These are phyloP conservation scores for Morelia viridis DNA, from an alignment of 2,797 vertebrate species.

Conservation along the genomic window DNA sequence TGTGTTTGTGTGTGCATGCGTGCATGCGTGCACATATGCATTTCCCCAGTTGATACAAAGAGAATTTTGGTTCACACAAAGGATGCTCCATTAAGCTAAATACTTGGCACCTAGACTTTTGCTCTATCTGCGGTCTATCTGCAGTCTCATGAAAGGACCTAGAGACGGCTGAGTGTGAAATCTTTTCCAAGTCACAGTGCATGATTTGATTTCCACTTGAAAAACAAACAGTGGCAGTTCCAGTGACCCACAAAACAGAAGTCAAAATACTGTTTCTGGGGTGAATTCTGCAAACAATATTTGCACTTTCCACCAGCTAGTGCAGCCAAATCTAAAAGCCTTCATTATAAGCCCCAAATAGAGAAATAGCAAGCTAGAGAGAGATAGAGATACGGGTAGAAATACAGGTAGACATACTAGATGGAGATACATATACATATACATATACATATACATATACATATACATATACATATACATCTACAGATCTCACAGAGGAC, in stretches of 20 bases:
- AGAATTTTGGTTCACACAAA: neutral
- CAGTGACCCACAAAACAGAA: neutral
- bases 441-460: neutral
- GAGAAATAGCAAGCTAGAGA: too few relatives aligned
- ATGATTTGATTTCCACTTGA: neutral
- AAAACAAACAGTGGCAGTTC: neutral
- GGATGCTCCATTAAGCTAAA: neutral
- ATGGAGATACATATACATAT: too few relatives aligned
- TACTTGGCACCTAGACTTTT: slow-evolving; percentile 14
- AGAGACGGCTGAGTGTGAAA: neutral
- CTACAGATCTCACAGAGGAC: neutral
- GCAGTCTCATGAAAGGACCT: neutral
- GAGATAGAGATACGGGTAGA: too few relatives aligned
- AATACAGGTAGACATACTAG: too few relatives aligned
- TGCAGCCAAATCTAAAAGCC: neutral
- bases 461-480: too few relatives aligned
- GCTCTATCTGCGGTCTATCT: neutral
- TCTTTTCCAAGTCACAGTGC: neutral
- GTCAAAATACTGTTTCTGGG: neutral
- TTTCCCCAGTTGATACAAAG: neutral
- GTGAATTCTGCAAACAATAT: neutral
- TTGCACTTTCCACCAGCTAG: neutral
- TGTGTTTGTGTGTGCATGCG: neutral
- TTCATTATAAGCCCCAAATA: neutral
- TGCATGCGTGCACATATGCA: neutral